phyloP scores from a whole-genome alignment of 2,113 vertebrate genomes.

The Syngnathus scovelli region DNA sequence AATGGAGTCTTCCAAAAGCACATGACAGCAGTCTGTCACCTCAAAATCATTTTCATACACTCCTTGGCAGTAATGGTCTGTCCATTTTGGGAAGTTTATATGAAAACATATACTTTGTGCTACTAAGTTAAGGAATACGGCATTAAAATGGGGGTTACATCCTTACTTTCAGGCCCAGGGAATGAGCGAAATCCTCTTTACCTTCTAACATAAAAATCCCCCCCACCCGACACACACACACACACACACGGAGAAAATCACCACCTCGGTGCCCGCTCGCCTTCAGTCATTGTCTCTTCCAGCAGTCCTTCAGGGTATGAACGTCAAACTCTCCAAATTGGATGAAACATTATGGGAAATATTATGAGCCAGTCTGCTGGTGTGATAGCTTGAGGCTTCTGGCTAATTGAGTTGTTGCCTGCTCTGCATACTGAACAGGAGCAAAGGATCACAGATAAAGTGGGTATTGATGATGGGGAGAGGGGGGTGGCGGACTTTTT shows the following conservation, averaged over 20 bases:
- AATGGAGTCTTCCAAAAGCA: slow-evolving; percentile 36
- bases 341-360: slow-evolving; percentile 72
- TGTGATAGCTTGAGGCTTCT: slow-evolving; percentile 55
- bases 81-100: slow-evolving; percentile 35
- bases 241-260: slow-evolving; percentile 6
- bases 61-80: slow-evolving; percentile 1
- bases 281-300: slow-evolving; percentile 63
- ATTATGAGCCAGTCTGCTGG: slow-evolving; percentile 68
- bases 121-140: slow-evolving; percentile 34
- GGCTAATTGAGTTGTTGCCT: slow-evolving; percentile 66
- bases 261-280: slow-evolving; percentile 47
- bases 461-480: slow-evolving; percentile 3
- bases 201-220: slow-evolving; percentile 18
- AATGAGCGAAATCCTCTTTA: slow-evolving; percentile 23
- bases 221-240: neutral
- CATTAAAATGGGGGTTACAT: slow-evolving; percentile 23
- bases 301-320: slow-evolving; percentile 64
- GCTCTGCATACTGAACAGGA: slow-evolving; percentile 58
- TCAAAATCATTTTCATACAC: slow-evolving; percentile 27
- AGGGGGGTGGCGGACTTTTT: neutral
- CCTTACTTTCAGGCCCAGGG: slow-evolving; percentile 30
- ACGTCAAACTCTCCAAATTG: slow-evolving; percentile 73
- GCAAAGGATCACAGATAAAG: slow-evolving; percentile 30
- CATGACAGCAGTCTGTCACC: slow-evolving; percentile 34
- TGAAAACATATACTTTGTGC: slow-evolving; percentile 12